These are phyloP conservation scores for Orchesella cincta DNA, from an alignment of 1,140 invertebrate genomes.

Conservation along the genomic window DNA sequence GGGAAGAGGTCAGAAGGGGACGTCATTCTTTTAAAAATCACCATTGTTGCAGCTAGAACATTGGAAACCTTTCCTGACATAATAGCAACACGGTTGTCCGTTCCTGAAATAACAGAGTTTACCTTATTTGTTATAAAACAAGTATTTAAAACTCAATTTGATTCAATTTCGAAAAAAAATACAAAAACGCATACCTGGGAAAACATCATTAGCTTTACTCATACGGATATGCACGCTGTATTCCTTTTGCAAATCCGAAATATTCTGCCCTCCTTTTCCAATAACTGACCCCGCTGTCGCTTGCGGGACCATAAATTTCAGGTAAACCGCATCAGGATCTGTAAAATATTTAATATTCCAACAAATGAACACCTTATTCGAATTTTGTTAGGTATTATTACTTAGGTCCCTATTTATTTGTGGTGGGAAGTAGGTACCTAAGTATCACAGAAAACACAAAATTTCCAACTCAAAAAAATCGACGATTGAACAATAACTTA, in stretches of 20 bases:
- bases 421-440: too few species aligned
- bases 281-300: conserved; percentile 50
- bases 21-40: conserved; percentile 51
- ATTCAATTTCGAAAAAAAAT: background rate
- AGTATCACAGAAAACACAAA: too few species aligned
- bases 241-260: conserved; percentile 51
- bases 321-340: conserved; percentile 50
- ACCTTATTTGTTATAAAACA: too few species aligned
- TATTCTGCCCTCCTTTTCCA: conserved; percentile 50
- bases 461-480: background rate
- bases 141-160: background rate
- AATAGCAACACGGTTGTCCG: conserved; percentile 48
- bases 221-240: conserved; percentile 50
- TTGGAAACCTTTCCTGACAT: conserved; percentile 48
- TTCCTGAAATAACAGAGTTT: conserved; percentile 33
- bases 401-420: too few species aligned
- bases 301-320: conserved; percentile 51
- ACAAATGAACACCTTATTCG: background rate
- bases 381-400: too few species aligned
- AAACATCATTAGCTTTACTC: conserved; percentile 51
- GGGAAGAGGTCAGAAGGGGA: conserved; percentile 51
- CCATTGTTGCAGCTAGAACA: conserved; percentile 49
- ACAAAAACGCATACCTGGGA: conserved; percentile 43
- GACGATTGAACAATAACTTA: background rate
- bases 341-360: background rate